These are phyloP conservation scores for Drosophila algonquin DNA, from an alignment of 2,888 invertebrate genomes.

Conservation along the genomic window DNA sequence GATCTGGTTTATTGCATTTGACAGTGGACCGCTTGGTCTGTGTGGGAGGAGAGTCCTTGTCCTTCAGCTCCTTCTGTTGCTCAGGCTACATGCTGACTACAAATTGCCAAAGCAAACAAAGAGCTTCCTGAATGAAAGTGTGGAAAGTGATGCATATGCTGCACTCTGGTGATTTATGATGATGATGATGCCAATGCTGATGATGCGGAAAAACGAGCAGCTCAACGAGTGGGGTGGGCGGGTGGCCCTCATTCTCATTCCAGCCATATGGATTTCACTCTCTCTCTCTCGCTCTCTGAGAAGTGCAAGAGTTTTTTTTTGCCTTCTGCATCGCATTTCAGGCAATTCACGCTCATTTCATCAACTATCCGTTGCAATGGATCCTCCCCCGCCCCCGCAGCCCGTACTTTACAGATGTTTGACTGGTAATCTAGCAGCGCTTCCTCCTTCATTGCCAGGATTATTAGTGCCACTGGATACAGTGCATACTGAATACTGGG, in stretches of 20 bases:
- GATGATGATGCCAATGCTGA: conserved; percentile 67
- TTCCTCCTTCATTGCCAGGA: conserved; percentile 12
- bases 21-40: conserved; percentile 44
- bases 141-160: conserved; percentile 69
- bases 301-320: conserved; percentile 15
- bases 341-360: conserved; percentile 31
- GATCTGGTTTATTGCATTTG: conserved; percentile 65
- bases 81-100: conserved; percentile 15
- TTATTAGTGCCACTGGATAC: conserved; percentile 41
- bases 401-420: not conserved
- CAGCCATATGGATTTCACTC: not conserved
- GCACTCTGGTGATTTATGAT: conserved; percentile 71
- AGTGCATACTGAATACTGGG: conserved; percentile 40
- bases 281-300: not conserved
- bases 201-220: conserved; percentile 30
- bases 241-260: conserved; percentile 27
- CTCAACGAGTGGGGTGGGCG: conserved; percentile 5
- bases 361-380: conserved; percentile 14
- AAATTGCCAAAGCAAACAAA: conserved; percentile 56
- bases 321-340: conserved; percentile 15
- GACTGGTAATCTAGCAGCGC: conserved; percentile 15
- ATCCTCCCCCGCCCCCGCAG: not conserved
- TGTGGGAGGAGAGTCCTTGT: conserved; percentile 1
- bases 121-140: conserved; percentile 40
- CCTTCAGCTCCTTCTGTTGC: not conserved